A percentile compares a stretch with the other conserved stretches of the same genome.
These are phyloP conservation scores for Drosophila bunnanda DNA, from an alignment of 2,888 invertebrate species.

Conservation along the genomic window DNA sequence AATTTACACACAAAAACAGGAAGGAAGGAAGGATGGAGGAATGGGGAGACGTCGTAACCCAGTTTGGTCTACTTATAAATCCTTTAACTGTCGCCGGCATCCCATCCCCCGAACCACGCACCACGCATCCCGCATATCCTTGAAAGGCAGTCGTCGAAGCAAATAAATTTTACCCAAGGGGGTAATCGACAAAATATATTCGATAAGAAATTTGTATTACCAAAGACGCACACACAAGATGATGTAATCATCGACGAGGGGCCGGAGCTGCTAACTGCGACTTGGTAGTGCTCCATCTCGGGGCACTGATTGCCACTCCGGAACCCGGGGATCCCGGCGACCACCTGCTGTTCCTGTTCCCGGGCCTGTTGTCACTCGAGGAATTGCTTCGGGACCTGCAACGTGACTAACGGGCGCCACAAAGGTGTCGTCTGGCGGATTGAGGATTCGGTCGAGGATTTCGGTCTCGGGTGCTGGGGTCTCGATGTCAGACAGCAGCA, in stretches of 20 bases:
- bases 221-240: slow-evolving; percentile 63
- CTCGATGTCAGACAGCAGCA: slow-evolving; percentile 37
- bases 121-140: slow-evolving; percentile 54
- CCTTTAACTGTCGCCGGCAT: slow-evolving; percentile 80
- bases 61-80: slow-evolving; percentile 67
- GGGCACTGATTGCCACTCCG: slow-evolving; percentile 46
- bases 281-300: slow-evolving; percentile 15
- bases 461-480: not conserved
- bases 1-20: slow-evolving; percentile 63
- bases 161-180: slow-evolving; percentile 85
- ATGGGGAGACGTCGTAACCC: slow-evolving; percentile 24
- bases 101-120: slow-evolving; percentile 3
- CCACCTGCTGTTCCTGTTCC: slow-evolving; percentile 62
- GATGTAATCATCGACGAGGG: slow-evolving; percentile 70
- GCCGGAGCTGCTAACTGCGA: slow-evolving; percentile 16
- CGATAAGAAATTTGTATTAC: slow-evolving; percentile 80
- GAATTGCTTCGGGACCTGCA: slow-evolving; percentile 74
- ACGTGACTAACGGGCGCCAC: slow-evolving; percentile 76
- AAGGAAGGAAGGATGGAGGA: not conserved
- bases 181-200: slow-evolving; percentile 84
- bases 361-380: slow-evolving; percentile 76
- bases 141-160: slow-evolving; percentile 53
- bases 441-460: slow-evolving; percentile 26
- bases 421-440: slow-evolving; percentile 73
- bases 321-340: slow-evolving; percentile 2